These are phyloP conservation scores for Holothuria glaberrima DNA, from an alignment of 35 echinoderm and acorn worm genomes.

Conservation along the genomic window DNA sequence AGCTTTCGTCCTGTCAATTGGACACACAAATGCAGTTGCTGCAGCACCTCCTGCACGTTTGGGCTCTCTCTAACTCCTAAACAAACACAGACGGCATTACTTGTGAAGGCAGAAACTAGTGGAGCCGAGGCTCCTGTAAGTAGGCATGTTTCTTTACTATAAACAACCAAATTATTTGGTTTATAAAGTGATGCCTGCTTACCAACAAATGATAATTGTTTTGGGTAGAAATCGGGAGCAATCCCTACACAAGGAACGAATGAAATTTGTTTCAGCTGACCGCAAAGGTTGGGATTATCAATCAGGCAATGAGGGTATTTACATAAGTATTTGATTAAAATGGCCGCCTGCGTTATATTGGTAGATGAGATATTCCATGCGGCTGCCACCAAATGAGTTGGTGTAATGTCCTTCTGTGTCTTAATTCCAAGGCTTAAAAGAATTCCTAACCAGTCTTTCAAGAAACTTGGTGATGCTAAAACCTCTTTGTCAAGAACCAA, in stretches of 20 bases:
- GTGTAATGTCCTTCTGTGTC: conserved; percentile 6
- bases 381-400: not conserved
- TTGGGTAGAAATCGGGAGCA: not conserved
- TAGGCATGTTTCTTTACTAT: not conserved
- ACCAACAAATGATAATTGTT: not conserved
- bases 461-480: not conserved
- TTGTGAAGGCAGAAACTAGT: not conserved
- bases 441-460: not conserved
- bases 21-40: not conserved
- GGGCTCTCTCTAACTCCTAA: not conserved
- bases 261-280: not conserved
- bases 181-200: not conserved
- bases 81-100: not conserved
- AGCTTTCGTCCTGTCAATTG: not conserved
- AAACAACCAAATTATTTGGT: conserved; percentile 1
- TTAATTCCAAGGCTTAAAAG: conserved; percentile 42
- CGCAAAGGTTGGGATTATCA: not conserved
- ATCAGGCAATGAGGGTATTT: not conserved
- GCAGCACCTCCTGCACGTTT: not conserved
- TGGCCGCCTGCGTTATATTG: not conserved
- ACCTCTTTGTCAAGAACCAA: not conserved
- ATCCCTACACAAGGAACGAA: not conserved
- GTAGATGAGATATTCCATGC: not conserved
- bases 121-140: not conserved
- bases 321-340: not conserved